Conservation (phyloP, 2,113 vertebrate species). For the Petroica traversi region DNA sequence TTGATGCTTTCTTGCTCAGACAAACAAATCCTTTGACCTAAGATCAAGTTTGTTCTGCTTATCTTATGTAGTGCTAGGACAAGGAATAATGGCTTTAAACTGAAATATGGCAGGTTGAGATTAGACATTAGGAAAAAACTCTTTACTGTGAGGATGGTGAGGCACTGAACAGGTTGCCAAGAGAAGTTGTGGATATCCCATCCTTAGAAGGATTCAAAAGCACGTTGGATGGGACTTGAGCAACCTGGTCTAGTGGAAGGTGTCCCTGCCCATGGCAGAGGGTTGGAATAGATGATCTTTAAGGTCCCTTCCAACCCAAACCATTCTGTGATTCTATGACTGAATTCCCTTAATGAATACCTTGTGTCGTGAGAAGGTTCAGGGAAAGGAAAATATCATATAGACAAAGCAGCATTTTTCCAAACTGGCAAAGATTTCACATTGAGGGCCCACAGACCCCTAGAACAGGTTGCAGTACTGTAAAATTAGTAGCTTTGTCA, state of each 20-base stretch:
- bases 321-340: neutral
- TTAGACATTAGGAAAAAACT: neutral
- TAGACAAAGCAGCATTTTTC: slow-evolving; percentile 77
- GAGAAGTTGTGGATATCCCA: neutral
- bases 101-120: neutral
- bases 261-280: neutral
- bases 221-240: neutral
- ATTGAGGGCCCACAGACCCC: slow-evolving; percentile 63
- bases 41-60: slow-evolving; percentile 7
- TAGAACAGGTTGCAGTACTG: slow-evolving; percentile 64
- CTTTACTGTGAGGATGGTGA: neutral
- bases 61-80: neutral
- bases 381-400: slow-evolving; percentile 28
- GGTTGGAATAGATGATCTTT: neutral
- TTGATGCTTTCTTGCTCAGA: slow-evolving; percentile 5
- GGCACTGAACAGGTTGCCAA: neutral
- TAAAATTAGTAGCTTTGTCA: slow-evolving; percentile 74
- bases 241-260: neutral
- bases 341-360: slow-evolving; percentile 31
- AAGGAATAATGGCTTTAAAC: neutral
- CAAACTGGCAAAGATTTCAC: slow-evolving; percentile 78
- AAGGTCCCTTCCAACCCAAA: neutral
- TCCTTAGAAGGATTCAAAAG: neutral
- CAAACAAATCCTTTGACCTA: slow-evolving; percentile 24
- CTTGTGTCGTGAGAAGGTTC: slow-evolving; percentile 17